Conservation (phyloP, 2,888 invertebrate species). For the Leptopilina myrica region DNA sequence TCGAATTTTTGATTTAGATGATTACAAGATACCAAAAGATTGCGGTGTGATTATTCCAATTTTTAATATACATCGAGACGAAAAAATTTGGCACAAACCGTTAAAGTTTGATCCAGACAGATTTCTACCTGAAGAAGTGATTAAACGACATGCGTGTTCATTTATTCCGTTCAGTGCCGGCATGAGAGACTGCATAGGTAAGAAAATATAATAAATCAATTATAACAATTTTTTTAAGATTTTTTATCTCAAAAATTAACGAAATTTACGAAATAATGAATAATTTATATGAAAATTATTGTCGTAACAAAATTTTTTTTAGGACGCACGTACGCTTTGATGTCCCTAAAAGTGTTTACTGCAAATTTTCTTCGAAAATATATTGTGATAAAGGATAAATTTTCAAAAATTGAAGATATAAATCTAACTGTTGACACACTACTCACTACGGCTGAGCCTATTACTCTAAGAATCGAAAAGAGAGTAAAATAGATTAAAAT, state of each 20-base stretch:
- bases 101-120: slow-evolving; percentile 18
- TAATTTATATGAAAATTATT: too few species aligned
- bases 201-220: too few species aligned
- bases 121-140: slow-evolving; percentile 75
- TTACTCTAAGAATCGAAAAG: slow-evolving; percentile 38
- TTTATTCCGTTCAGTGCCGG: slow-evolving; percentile 46
- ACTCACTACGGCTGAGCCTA: slow-evolving; percentile 27
- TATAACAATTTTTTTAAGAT: too few species aligned
- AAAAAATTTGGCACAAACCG: slow-evolving; percentile 4
- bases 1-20: neutral
- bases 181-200: slow-evolving; percentile 80
- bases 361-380: slow-evolving; percentile 68
- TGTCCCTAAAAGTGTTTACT: slow-evolving; percentile 72
- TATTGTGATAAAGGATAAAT: slow-evolving; percentile 46
- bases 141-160: slow-evolving; percentile 7
- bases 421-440: slow-evolving; percentile 39
- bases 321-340: slow-evolving; percentile 73
- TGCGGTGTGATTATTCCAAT: neutral
- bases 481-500: neutral
- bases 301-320: slow-evolving; percentile 19
- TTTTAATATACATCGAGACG: neutral
- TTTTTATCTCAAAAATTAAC: too few species aligned
- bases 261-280: slow-evolving; percentile 2
- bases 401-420: slow-evolving; percentile 42
- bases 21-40: neutral